Conservation (phyloP, 1,140 invertebrate species). For the Helicoverpa zea region DNA sequence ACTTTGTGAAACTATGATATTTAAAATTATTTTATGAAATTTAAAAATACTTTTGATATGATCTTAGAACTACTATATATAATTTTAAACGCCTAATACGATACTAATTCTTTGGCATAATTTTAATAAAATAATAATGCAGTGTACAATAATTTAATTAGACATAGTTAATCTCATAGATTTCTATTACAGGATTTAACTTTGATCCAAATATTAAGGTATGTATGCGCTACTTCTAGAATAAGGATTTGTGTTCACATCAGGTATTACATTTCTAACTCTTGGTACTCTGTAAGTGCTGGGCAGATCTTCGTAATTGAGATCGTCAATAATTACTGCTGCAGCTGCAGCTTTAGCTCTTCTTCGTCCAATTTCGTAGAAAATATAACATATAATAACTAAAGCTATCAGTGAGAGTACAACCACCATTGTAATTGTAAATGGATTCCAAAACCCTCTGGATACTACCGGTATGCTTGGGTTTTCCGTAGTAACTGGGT, state of each 20-base stretch:
- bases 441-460: conserved; percentile 54
- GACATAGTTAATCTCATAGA: not conserved
- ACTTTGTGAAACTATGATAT: no score
- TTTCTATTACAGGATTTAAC: not conserved
- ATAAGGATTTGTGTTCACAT: conserved; percentile 38
- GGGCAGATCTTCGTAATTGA: conserved; percentile 56
- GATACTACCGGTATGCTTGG: not conserved
- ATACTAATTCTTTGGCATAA: no score
- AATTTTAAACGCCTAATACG: no score
- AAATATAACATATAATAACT: conserved; percentile 42
- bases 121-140: no score
- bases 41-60: no score
- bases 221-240: conserved; percentile 36
- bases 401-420: conserved; percentile 52
- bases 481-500: conserved; percentile 1
- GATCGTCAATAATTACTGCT: not conserved
- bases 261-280: conserved; percentile 55
- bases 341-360: conserved; percentile 26
- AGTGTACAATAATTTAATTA: not conserved
- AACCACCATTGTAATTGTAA: conserved; percentile 57
- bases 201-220: not conserved
- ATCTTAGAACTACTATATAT: no score
- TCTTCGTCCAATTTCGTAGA: conserved; percentile 59
- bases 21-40: no score
- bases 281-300: conserved; percentile 60